Base-by-base conservation (phyloP, 1,140 invertebrate species). In the Solenopsis invicta region DNA sequence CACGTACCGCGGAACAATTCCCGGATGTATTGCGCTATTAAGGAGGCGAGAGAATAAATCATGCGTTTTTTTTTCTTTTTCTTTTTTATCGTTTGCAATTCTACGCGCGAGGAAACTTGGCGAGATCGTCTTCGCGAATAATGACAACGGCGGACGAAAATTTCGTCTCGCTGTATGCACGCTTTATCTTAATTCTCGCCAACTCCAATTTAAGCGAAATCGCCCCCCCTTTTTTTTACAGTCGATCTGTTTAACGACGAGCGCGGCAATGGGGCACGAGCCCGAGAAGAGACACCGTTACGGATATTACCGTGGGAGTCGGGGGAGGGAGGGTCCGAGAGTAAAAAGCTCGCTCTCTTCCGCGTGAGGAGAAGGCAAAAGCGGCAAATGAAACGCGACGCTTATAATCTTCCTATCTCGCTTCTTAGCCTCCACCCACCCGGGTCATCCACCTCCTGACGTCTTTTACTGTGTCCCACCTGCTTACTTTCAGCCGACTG, bases 301-400 rank as follows among this genome's bases (percentile, higher is more conserved):
- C 87, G 91, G 90, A 91, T 90, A 92, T 93, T 92, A 91, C 86
- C 80, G 64, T 62, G 50, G 50, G 86, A 86, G 87, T 54, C 67
- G 41, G 8, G 85, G 37, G 5, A 2, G 37, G 37, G 5, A 5
- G 8, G 85, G 29, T 77, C 78, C 76, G 80, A 88, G 89, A 88
- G 87, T 88, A 89, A 92, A 90, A 93, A 91, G 82, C 87, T 88
- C 61, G 84, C 81, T 62, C 81, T 62, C 37, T 45, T 29, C 13
- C 16, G 37, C 34, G n/a, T 48, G 48, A 37, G n/a, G n/a, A 66
- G 75, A 67, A 82, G 87, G 62, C 29, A 76, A 41, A 61, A 87
- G 62, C 72, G 71, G 92, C 88, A 91, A 92, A 92, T 92, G 92
- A 89, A 92, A 92, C 88, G 92, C 85, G 92, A 92, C 92, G 87